phyloP scores from a whole-genome alignment of 2,113 vertebrate genomes.

The Paraplagusia blochii region DNA sequence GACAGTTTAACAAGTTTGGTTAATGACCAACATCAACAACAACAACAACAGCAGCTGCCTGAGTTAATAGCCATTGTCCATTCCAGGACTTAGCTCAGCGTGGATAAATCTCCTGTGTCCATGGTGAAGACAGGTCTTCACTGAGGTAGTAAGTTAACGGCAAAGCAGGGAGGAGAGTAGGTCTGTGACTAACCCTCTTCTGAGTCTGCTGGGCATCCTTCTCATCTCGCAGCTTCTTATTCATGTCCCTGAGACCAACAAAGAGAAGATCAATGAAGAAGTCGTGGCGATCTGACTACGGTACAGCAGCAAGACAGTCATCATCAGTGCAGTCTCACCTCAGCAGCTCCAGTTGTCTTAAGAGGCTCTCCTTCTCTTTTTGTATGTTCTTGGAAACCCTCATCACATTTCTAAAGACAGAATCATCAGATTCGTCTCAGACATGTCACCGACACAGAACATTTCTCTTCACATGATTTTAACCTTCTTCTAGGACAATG shows the following conservation, averaged over 20 bases:
- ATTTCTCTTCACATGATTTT: too few relatives aligned
- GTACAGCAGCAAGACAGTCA: background rate
- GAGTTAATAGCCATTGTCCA: constrained; percentile 39
- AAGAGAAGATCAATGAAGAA: constrained; percentile 12
- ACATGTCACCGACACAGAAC: too few relatives aligned
- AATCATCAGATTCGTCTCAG: too few relatives aligned
- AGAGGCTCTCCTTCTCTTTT: constrained; percentile 91
- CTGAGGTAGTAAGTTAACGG: constrained; percentile 71
- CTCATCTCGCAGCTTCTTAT: constrained; percentile 88
- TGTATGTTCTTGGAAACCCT: constrained; percentile 93
- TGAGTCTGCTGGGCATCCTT: constrained; percentile 85
- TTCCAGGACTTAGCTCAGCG: constrained; percentile 50
- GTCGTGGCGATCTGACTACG: too few relatives aligned
- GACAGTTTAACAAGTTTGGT: constrained; percentile 14
- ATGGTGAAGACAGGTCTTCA: constrained; percentile 64
- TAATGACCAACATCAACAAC: constrained; percentile 32
- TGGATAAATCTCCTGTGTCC: constrained; percentile 69
- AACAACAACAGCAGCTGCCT: constrained; percentile 31
- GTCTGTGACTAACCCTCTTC: constrained; percentile 84
- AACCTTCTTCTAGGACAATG: background rate
- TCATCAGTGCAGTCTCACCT: constrained; percentile 71
- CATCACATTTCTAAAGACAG: constrained; percentile 78
- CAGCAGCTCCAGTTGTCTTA: constrained; percentile 88
- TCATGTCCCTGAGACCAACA: constrained; percentile 85
- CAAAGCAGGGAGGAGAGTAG: constrained; percentile 57